Evolutionary conservation across 2,797 vertebrate species (phyloP), one percentile per base, ranked within the genome.

Genomic region (Rachycentron canadum): DNA sequence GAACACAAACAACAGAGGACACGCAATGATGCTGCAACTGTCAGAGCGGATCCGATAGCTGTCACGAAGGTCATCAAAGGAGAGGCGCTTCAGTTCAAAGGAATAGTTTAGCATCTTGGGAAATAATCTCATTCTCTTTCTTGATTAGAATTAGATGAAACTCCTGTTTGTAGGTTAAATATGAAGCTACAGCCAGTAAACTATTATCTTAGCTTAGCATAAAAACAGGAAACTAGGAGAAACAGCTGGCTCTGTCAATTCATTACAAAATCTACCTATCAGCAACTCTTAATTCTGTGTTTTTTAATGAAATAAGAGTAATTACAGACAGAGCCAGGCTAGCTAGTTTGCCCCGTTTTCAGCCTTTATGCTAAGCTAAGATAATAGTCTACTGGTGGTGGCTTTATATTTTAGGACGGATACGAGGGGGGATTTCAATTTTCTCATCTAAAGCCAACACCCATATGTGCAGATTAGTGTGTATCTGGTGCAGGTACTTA

Each of bases 401-500:
- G 50, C 14, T 49, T 23, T 3, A 53, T 26, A 52, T 26, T 26
- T 26, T 26, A 26, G 12, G n/a, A 25, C 5, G 1, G 23, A 13
- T 5, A 13, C 6, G 49, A 50, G n/a, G 12, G 47, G 12, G 47
- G 23, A 7, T 26, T 25, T 26, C 5, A 2, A 52, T 23, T n/a
- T 50, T 25, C 47, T 25, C 11, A 19, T 45, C 41, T 19, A 47
- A 23, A 4, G 45, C 21, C 1, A 21, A 21, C 1, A 3, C 3
- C 23, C 14, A 12, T 11, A 6, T 34, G 16, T 32, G 58, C 17
- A n/a, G 45, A 60, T 69, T 3, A 60, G 30, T 9, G 32, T 43
- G 26, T 30, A 25, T 38, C 26, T 7, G 12, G 4, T 34, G 23
- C 0, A 14, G 28, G 79, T 95, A 99, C 98, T 99, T 94, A 99